Percentiles rank a stretch among this genome's conserved stretches.
These are phyloP conservation scores for Emesis russula DNA, from an alignment of 2,888 invertebrate genomes.

Conservation along the genomic window DNA sequence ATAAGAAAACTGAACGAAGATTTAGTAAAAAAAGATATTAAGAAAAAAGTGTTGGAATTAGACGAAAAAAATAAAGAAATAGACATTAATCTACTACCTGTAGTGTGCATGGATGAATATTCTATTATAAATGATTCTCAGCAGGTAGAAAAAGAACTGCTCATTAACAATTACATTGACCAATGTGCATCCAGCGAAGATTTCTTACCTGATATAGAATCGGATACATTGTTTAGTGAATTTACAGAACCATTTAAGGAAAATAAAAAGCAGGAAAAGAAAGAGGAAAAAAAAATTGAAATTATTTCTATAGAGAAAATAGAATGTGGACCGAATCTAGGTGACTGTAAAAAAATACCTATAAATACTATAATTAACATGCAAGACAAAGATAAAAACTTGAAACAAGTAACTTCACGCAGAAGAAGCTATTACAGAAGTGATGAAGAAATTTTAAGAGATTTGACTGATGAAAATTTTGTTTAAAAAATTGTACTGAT, in stretches of 20 bases:
- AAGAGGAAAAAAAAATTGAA: too few relatives aligned
- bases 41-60: slow-evolving; percentile 6
- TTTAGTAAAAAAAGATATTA: slow-evolving; percentile 5
- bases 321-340: not conserved
- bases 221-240: slow-evolving; percentile 19
- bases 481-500: not conserved
- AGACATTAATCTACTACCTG: slow-evolving; percentile 9
- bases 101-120: slow-evolving; percentile 29
- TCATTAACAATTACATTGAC: not conserved
- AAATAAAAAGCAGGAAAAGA: not conserved
- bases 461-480: not conserved
- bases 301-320: slow-evolving; percentile 1
- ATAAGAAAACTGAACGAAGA: slow-evolving; percentile 23
- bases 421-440: slow-evolving; percentile 20
- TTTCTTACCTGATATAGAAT: slow-evolving; percentile 22
- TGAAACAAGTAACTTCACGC: slow-evolving; percentile 2
- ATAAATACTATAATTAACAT: slow-evolving; percentile 4
- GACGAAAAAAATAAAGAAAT: slow-evolving; percentile 20
- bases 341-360: not conserved
- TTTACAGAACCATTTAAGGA: not conserved
- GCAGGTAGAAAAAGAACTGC: slow-evolving; percentile 3
- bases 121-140: slow-evolving; percentile 5
- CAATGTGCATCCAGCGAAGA: slow-evolving; percentile 3
- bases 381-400: not conserved
- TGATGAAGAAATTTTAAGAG: not conserved